Base-by-base conservation (phyloP, 2,797 vertebrate genomes). In the Etheostoma perlongum region DNA sequence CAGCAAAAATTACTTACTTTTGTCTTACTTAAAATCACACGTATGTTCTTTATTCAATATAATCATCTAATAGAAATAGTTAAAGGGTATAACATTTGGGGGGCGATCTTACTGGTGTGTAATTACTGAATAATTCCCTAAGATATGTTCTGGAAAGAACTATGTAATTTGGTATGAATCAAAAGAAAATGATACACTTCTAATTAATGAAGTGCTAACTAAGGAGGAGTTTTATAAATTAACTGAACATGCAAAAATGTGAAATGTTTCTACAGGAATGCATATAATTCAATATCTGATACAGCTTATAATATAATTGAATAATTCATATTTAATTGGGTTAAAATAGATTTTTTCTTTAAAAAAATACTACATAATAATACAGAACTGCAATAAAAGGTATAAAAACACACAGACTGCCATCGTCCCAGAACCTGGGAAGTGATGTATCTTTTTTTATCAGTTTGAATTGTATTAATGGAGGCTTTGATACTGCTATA, bases 401-500 rank as follows among this genome's bases (percentile, higher is more conserved):
- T 46, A 55, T 25, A 25, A 65, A 44, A 61, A 21, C n/a, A 66
- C 0, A 36, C n/a, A 8, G 30, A 59, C 23, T 13, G 30, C 16
- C 52, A 21, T 46, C 10, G 21, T 46, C 60, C 36, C 18, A 19
- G 9, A 46, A 3, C 57, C 19, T 15, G 18, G 49, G 42, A 15
- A 68, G 70, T 21, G 65, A 82, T 74, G 46, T 59, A 46, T 72
- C 70, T 65, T 52, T 66, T 53, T 72, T 70, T 27, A 55, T 85
- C 53, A 69, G 46, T 53, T 55, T 81, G 23, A 85, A 80, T 66
- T 30, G 64, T 8, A 69, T 49, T 78, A 79, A 88, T 64, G 30
- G 73, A 87, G 54, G 33, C 64, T 83, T 77, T 81, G 55, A 76
- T 78, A 19, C 49, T 63, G 27, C 63, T 81, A 40, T 69, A 72